These are phyloP conservation scores for Elephantulus edwardii DNA, from an alignment of 2,113 vertebrate genomes.

Conservation along the genomic window DNA sequence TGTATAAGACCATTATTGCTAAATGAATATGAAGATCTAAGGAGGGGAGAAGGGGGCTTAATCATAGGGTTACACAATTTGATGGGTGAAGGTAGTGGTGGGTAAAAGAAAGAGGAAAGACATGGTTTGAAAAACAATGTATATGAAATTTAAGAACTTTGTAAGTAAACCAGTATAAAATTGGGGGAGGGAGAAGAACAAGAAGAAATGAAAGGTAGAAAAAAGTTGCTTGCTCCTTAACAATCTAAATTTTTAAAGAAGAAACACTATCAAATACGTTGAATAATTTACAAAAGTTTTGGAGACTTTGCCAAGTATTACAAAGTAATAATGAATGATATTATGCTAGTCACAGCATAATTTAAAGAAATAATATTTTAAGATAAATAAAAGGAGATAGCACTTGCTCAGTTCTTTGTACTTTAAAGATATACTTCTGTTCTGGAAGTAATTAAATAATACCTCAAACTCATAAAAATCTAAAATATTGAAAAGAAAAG, in stretches of 20 bases:
- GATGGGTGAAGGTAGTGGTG: too few relatives aligned
- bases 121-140: too few relatives aligned
- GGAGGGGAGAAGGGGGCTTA: too few relatives aligned
- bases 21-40: too few relatives aligned
- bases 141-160: too few relatives aligned
- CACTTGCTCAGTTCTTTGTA: neutral
- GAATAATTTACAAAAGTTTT: constrained; percentile 20
- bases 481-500: constrained; percentile 11
- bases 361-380: neutral
- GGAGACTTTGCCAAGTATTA: constrained; percentile 9
- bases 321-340: neutral
- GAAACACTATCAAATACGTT: constrained; percentile 33
- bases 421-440: neutral
- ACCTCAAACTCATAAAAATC: neutral
- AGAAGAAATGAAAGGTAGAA: neutral
- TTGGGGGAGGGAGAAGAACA: too few relatives aligned
- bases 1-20: too few relatives aligned
- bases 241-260: neutral
- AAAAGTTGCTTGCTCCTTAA: neutral
- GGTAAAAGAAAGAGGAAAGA: too few relatives aligned
- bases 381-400: neutral
- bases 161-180: too few relatives aligned
- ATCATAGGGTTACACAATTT: too few relatives aligned
- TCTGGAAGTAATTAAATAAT: neutral
- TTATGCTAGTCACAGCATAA: constrained; percentile 11